Percentiles rank a stretch among this genome's conserved stretches.
Conservation (phyloP, 2,888 invertebrate species). For the Lutraria lutraria region DNA sequence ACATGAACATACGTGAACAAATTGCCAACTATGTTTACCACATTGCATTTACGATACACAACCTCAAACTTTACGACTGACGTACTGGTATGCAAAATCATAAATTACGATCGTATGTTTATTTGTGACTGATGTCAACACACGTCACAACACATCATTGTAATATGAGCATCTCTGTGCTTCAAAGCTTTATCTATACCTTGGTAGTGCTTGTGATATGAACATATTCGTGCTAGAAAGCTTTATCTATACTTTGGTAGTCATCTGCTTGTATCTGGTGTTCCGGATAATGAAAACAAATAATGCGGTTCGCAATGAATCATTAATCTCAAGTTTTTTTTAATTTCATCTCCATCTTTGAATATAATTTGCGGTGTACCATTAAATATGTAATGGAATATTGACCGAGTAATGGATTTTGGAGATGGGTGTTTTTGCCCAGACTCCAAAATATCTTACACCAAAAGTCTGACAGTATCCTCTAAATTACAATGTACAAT, state of each 20-base stretch:
- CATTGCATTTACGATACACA: too few relatives aligned
- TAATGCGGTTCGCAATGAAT: not conserved
- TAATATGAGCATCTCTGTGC: not conserved
- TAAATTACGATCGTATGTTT: not conserved
- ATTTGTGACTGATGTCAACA: not conserved
- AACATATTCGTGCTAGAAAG: not conserved
- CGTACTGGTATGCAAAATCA: not conserved
- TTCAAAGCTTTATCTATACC: not conserved
- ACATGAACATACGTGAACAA: too few relatives aligned
- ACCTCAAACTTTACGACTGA: not conserved
- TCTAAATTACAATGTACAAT: too few relatives aligned
- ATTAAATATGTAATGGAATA: too few relatives aligned
- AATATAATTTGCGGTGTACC: too few relatives aligned
- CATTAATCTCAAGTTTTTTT: too few relatives aligned
- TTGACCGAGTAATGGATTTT: too few relatives aligned
- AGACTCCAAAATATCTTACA: too few relatives aligned
- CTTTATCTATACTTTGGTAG: not conserved
- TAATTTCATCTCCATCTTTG: too few relatives aligned
- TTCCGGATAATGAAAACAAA: not conserved
- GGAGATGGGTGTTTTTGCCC: too few relatives aligned
- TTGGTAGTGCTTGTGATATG: not conserved
- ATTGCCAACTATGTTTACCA: too few relatives aligned
- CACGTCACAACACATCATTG: constrained; percentile 4
- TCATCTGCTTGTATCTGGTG: not conserved
- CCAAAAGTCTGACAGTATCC: too few relatives aligned